A percentile compares a stretch with the other conserved stretches of the same genome.
phyloP scores from a whole-genome alignment of 2,888 invertebrate genomes.

The Amphipyra berbera region DNA sequence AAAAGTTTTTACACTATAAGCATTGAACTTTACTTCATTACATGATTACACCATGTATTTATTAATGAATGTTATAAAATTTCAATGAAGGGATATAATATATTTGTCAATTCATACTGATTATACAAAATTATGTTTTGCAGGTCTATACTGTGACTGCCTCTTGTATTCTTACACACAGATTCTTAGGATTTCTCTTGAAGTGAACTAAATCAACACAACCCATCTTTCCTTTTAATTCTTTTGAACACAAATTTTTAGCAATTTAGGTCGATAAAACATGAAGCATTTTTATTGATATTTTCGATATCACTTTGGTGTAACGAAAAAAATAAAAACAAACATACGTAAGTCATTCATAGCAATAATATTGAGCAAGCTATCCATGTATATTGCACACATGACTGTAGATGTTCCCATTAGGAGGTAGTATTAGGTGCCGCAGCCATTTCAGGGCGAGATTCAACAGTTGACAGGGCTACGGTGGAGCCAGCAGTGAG shows the following conservation, averaged over 20 bases:
- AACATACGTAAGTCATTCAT: constrained; percentile 59
- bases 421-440: constrained; percentile 76
- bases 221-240: constrained; percentile 50
- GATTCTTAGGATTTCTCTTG: constrained; percentile 57
- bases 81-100: constrained; percentile 44
- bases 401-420: constrained; percentile 73
- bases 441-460: constrained; percentile 86
- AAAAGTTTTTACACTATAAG: constrained; percentile 18
- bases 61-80: constrained; percentile 31
- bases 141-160: constrained; percentile 84
- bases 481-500: constrained; percentile 86
- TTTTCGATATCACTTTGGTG: constrained; percentile 52
- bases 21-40: constrained; percentile 15
- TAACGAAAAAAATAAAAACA: constrained; percentile 34
- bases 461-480: constrained; percentile 90
- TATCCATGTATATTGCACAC: constrained; percentile 46
- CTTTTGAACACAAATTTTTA: constrained; percentile 48
- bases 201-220: constrained; percentile 48
- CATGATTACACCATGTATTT: constrained; percentile 13
- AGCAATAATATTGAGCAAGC: constrained; percentile 52
- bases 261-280: constrained; percentile 51
- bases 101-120: constrained; percentile 58
- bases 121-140: constrained; percentile 83
- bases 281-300: constrained; percentile 53
- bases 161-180: constrained; percentile 62